These are phyloP conservation scores for Athene cunicularia DNA, from an alignment of 2,113 vertebrate genomes.

Conservation along the genomic window DNA sequence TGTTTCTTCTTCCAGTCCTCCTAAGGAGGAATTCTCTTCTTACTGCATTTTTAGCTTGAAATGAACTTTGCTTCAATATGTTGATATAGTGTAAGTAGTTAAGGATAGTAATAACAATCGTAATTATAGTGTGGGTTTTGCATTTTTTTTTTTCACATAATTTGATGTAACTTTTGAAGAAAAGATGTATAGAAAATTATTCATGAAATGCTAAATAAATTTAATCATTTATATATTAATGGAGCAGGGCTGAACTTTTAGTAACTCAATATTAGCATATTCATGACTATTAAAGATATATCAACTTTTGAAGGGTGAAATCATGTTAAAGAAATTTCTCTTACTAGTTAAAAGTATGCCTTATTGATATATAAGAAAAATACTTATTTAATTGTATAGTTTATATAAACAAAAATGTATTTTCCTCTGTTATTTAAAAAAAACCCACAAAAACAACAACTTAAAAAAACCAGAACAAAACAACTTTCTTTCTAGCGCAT, in stretches of 20 bases:
- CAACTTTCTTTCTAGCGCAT: not conserved
- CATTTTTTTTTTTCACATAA: too few relatives aligned
- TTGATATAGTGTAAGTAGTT: not conserved
- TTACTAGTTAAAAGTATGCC: not conserved
- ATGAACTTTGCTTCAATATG: not conserved
- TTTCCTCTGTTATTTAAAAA: not conserved
- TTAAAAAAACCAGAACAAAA: not conserved
- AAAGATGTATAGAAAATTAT: not conserved
- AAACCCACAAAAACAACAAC: not conserved
- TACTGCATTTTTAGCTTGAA: not conserved
- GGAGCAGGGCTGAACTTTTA: not conserved
- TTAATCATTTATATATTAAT: not conserved
- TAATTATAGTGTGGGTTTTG: not conserved
- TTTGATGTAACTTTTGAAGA: not conserved
- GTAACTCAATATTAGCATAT: not conserved
- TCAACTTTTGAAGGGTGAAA: not conserved
- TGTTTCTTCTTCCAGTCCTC: not conserved
- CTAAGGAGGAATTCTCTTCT: not conserved
- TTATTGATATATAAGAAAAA: not conserved
- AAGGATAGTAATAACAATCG: not conserved
- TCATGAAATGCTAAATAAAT: not conserved
- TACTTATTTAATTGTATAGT: not conserved
- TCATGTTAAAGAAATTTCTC: not conserved
- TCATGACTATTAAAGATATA: not conserved
- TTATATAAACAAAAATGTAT: not conserved